Evolutionary conservation across 2,113 vertebrate genomes (phyloP).

Genomic region (Hassar affinis): DNA sequence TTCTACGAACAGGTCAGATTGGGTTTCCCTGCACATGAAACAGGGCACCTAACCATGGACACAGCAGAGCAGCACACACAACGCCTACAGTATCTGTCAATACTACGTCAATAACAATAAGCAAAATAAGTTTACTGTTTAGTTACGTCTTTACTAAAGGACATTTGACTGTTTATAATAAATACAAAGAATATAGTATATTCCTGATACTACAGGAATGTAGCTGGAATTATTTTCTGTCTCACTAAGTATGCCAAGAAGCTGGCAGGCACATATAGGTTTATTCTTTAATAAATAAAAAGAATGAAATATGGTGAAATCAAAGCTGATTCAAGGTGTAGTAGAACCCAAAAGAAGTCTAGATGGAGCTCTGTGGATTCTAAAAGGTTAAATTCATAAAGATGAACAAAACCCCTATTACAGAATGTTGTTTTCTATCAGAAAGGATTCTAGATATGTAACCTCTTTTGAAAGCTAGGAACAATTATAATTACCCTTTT

Average conservation of each 20-base stretch:
- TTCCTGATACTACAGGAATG: neutral
- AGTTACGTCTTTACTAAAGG: neutral
- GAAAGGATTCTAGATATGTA: neutral
- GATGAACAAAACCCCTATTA: neutral
- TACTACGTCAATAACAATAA: slow-evolving; percentile 26
- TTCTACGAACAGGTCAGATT: slow-evolving; percentile 76
- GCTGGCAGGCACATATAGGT: neutral
- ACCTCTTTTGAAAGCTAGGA: neutral
- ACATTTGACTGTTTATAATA: neutral
- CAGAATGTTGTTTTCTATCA: neutral
- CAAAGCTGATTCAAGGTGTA: neutral
- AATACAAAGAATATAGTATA: neutral
- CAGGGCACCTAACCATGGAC: slow-evolving; percentile 65
- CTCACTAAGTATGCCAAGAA: neutral
- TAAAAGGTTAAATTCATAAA: neutral
- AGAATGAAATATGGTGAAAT: neutral
- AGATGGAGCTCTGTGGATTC: neutral
- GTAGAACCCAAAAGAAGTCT: neutral
- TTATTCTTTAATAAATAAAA: neutral
- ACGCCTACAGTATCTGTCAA: slow-evolving; percentile 34
- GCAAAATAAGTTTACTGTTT: neutral
- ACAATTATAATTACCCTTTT: neutral
- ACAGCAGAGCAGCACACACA: slow-evolving; percentile 62
- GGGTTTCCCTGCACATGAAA: slow-evolving; percentile 73
- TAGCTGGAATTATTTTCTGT: neutral